phyloP scores from a whole-genome alignment of 2,888 invertebrate species.

The Hermaeophaga mercurialis region DNA sequence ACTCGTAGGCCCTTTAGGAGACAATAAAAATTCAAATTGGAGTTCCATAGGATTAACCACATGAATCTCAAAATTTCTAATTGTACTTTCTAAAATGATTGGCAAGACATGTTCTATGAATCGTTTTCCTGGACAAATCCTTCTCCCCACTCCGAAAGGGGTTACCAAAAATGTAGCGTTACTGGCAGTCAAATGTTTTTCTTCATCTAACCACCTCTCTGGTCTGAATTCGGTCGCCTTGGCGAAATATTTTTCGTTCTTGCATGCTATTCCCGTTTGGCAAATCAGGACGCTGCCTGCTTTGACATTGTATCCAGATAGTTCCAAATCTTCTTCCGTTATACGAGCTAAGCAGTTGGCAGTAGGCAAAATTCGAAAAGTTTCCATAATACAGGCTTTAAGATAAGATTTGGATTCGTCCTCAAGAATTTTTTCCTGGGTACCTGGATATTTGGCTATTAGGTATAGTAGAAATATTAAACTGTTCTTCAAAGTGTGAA shows the following conservation, averaged over 20 bases:
- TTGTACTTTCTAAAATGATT: slow-evolving; percentile 74
- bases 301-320: slow-evolving; percentile 72
- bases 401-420: slow-evolving; percentile 65
- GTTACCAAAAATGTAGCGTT: slow-evolving; percentile 69
- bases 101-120: slow-evolving; percentile 81
- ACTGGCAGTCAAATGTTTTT: slow-evolving; percentile 52
- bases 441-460: slow-evolving; percentile 70
- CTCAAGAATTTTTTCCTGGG: slow-evolving; percentile 68
- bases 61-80: slow-evolving; percentile 68
- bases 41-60: slow-evolving; percentile 69
- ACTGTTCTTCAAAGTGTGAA: slow-evolving; percentile 86
- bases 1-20: slow-evolving; percentile 75
- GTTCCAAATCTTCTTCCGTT: slow-evolving; percentile 71
- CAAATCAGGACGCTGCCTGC: slow-evolving; percentile 80
- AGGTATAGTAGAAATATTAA: slow-evolving; percentile 78
- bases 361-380: slow-evolving; percentile 75
- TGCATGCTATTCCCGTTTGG: slow-evolving; percentile 83
- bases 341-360: slow-evolving; percentile 81
- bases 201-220: slow-evolving; percentile 74
- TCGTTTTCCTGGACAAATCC: slow-evolving; percentile 85
- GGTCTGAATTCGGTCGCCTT: slow-evolving; percentile 73
- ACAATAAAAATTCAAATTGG: slow-evolving; percentile 81
- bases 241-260: slow-evolving; percentile 75
- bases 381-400: slow-evolving; percentile 78
- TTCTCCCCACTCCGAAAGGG: slow-evolving; percentile 79